These are phyloP conservation scores for Mamestra configurata DNA, from an alignment of 1,140 invertebrate species.

Conservation along the genomic window DNA sequence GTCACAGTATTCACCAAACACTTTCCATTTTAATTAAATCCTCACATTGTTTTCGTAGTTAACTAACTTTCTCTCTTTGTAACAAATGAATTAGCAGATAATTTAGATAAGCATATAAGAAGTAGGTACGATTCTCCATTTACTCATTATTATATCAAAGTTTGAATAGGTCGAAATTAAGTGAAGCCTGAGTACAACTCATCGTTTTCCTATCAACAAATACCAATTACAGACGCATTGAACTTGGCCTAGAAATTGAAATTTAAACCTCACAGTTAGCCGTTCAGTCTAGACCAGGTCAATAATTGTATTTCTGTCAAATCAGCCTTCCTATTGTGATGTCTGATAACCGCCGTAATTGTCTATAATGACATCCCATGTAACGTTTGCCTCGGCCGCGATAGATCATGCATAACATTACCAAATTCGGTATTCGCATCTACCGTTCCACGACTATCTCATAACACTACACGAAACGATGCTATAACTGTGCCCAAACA, in stretches of 20 bases:
- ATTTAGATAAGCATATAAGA: too few relatives aligned
- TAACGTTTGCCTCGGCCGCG: background rate
- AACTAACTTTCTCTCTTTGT: too few relatives aligned
- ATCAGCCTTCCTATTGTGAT: background rate
- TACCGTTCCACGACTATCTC: background rate
- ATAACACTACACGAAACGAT: background rate
- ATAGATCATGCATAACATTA: constrained; percentile 20
- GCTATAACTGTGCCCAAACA: too few relatives aligned
- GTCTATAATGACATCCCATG: background rate
- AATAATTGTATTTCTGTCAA: constrained; percentile 5
- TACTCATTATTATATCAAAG: too few relatives aligned
- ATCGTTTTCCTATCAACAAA: background rate
- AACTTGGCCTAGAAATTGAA: background rate
- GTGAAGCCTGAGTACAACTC: background rate
- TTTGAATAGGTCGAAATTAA: background rate
- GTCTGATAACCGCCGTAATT: background rate
- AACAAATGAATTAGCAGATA: too few relatives aligned
- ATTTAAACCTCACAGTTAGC: background rate
- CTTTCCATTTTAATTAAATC: background rate
- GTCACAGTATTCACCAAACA: background rate
- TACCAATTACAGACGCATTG: background rate
- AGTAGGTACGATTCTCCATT: too few relatives aligned
- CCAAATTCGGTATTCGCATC: background rate
- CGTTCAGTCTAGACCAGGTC: background rate
- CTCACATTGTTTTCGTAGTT: background rate